phyloP scores from a whole-genome alignment of 2,113 vertebrate species.

The Hydrochoerus hydrochaeris region DNA sequence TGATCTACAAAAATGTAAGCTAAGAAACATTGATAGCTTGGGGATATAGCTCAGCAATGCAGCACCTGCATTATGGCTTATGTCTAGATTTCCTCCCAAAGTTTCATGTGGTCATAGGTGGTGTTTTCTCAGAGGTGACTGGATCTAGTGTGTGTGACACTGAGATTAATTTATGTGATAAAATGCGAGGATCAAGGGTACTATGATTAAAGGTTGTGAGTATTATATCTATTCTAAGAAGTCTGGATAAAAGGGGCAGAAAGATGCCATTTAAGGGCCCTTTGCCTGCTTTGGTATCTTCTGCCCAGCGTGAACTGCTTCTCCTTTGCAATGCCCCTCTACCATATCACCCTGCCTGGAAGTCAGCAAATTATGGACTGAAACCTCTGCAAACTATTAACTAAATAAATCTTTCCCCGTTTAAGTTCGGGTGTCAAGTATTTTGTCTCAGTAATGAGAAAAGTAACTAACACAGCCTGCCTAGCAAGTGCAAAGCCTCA shows the following conservation, averaged over 20 bases:
- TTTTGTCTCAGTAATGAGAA: not conserved
- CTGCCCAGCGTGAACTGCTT: not conserved
- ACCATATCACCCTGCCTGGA: not conserved
- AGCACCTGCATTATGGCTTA: not conserved
- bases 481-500: not conserved
- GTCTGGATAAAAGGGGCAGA: not conserved
- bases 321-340: not conserved
- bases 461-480: not conserved
- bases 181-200: not conserved
- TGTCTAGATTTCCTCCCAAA: not conserved
- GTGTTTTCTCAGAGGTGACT: not conserved
- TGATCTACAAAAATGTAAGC: slow-evolving; percentile 33
- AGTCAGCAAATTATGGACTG: not conserved
- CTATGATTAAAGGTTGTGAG: not conserved
- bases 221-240: not conserved
- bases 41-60: not conserved
- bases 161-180: not conserved
- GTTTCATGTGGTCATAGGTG: not conserved
- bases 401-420: not conserved
- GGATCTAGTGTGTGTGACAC: not conserved
- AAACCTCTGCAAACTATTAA: not conserved
- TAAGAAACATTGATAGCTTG: not conserved
- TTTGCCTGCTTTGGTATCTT: not conserved
- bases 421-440: not conserved
- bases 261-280: not conserved